Evolutionary conservation across 2,888 invertebrate genomes (phyloP).

Genomic region (Spilarctia lutea): DNA sequence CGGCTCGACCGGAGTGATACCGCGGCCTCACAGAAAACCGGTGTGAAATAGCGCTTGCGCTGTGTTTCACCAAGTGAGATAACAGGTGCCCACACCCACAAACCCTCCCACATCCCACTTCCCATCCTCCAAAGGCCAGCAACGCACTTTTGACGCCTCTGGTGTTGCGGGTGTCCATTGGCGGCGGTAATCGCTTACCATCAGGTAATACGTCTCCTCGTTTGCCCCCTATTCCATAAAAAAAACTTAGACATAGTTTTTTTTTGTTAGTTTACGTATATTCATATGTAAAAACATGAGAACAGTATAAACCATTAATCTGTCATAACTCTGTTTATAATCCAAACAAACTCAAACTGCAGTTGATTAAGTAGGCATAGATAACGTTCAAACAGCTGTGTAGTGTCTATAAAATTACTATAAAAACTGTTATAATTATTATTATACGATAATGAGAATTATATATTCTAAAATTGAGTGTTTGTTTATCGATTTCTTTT

Average conservation of each 20-base stretch:
- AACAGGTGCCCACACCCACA: too few relatives aligned
- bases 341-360: conserved; percentile 9
- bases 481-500: not conserved
- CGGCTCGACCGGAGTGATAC: too few relatives aligned
- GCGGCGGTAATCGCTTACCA: too few relatives aligned
- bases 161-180: too few relatives aligned
- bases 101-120: too few relatives aligned
- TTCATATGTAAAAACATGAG: not conserved
- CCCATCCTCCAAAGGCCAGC: too few relatives aligned
- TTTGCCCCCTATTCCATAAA: too few relatives aligned
- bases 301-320: conserved; percentile 11
- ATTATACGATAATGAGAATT: not conserved
- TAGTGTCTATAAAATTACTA: not conserved
- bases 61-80: too few relatives aligned
- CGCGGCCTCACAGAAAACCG: too few relatives aligned
- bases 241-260: conserved; percentile 8
- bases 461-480: not conserved
- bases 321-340: not conserved
- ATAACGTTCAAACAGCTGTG: not conserved
- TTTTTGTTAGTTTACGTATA: not conserved
- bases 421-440: not conserved
- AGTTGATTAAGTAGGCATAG: not conserved
- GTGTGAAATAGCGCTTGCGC: too few relatives aligned
- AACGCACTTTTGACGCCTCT: too few relatives aligned
- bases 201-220: too few relatives aligned